Evolutionary conservation across 2,113 vertebrate species (phyloP).

Genomic region (Aramus guarauna): DNA sequence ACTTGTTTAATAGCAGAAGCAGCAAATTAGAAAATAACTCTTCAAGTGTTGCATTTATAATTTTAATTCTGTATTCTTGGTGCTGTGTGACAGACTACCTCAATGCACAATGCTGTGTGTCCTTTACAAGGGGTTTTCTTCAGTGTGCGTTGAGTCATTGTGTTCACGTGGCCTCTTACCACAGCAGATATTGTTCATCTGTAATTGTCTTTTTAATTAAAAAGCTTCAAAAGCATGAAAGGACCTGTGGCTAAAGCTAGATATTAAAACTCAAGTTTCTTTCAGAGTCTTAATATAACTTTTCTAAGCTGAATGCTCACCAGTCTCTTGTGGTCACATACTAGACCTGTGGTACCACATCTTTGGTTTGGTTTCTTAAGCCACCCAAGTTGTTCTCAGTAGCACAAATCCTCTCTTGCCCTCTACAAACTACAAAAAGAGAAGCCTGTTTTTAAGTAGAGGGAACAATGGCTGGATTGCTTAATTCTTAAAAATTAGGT

Average conservation of each 20-base stretch:
- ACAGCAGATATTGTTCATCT: neutral
- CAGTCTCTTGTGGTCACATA: neutral
- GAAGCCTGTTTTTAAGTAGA: neutral
- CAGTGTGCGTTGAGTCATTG: neutral
- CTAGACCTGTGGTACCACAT: neutral
- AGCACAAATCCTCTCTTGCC: neutral
- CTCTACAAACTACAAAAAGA: neutral
- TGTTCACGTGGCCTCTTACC: neutral
- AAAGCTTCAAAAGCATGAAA: neutral
- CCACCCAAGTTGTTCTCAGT: neutral
- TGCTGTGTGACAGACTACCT: neutral
- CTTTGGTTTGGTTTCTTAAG: neutral
- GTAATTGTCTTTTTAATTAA: constrained; percentile 38
- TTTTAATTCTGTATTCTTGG: neutral
- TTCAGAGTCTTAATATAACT: neutral
- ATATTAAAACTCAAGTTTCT: neutral
- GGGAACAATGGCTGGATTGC: neutral
- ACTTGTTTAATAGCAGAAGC: neutral
- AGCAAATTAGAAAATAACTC: neutral
- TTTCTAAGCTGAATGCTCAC: neutral
- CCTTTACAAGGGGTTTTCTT: neutral
- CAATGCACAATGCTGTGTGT: neutral
- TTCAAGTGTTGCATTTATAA: neutral
- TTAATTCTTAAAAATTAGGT: neutral
- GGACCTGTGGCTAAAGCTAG: neutral